These are phyloP conservation scores for Palythoa grandis DNA, from an alignment of 92 coral and sea anemone genomes.

Conservation along the genomic window DNA sequence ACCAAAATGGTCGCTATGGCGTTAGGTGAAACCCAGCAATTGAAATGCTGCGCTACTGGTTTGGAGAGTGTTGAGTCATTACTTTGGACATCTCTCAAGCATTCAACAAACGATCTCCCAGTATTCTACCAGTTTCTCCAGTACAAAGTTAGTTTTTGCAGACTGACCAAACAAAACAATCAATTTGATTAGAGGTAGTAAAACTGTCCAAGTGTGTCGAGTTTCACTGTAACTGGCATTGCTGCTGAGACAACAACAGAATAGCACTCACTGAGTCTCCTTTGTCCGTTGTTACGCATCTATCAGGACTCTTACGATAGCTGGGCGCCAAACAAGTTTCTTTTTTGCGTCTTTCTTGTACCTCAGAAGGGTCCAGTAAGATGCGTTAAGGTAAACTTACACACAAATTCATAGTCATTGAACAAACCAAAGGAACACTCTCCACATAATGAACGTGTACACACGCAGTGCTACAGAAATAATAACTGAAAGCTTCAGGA, in stretches of 20 bases:
- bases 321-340: slow-evolving; percentile 52
- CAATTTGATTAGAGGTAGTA: not conserved
- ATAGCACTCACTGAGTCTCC: slow-evolving; percentile 32
- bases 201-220: not conserved
- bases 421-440: not conserved
- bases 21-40: too few relatives aligned
- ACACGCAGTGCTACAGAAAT: not conserved
- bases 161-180: not conserved
- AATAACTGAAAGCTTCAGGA: too few relatives aligned
- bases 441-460: not conserved
- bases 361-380: slow-evolving; percentile 11
- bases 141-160: too few relatives aligned
- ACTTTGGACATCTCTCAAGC: too few relatives aligned
- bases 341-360: slow-evolving; percentile 2
- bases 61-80: too few relatives aligned
- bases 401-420: not conserved
- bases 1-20: too few relatives aligned
- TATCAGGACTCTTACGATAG: slow-evolving; percentile 70
- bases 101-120: too few relatives aligned
- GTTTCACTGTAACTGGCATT: not conserved
- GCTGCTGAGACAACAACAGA: not conserved
- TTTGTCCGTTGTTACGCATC: slow-evolving; percentile 57
- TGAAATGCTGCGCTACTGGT: too few relatives aligned
- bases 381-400: slow-evolving; percentile 28
- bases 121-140: too few relatives aligned